Evolutionary conservation across 1,140 invertebrate genomes (phyloP).

Genomic region (Drosophila nigrodunni): DNA sequence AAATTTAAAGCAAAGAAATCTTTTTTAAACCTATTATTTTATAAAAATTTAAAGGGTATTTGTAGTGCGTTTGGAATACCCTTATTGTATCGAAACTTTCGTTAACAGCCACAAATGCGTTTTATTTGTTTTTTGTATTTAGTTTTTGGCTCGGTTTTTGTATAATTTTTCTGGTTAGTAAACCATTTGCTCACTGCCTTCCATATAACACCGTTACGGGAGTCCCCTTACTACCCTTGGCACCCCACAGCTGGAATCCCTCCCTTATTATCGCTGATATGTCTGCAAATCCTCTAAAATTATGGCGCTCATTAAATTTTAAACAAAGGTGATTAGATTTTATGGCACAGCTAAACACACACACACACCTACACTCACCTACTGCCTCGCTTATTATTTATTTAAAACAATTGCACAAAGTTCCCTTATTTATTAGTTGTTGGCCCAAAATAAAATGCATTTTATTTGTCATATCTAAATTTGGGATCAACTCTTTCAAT

Average conservation of each 20-base stretch:
- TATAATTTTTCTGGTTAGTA: conserved; percentile 56
- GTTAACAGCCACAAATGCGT: conserved; percentile 73
- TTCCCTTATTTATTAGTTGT: conserved; percentile 66
- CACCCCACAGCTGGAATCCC: background rate
- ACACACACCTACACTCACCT: conserved; percentile 5
- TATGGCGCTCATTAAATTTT: conserved; percentile 83
- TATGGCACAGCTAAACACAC: conserved; percentile 63
- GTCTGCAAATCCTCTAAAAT: conserved; percentile 70
- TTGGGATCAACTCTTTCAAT: conserved; percentile 63
- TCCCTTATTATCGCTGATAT: conserved; percentile 4
- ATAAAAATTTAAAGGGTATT: too few species aligned
- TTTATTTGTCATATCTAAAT: conserved; percentile 52
- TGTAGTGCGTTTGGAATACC: background rate
- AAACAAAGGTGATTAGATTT: conserved; percentile 84
- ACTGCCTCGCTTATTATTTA: conserved; percentile 77
- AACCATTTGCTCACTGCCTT: conserved; percentile 10
- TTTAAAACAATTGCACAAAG: conserved; percentile 71
- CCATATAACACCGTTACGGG: conserved; percentile 42
- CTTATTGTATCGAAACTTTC: conserved; percentile 41
- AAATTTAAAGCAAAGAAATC: too few species aligned
- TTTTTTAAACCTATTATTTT: too few species aligned
- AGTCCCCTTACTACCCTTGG: background rate
- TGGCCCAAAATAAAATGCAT: conserved; percentile 49
- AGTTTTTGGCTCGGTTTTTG: conserved; percentile 41
- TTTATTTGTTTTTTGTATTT: conserved; percentile 73